phyloP scores from a whole-genome alignment of 2,888 invertebrate species.

The Diaperis boleti region DNA sequence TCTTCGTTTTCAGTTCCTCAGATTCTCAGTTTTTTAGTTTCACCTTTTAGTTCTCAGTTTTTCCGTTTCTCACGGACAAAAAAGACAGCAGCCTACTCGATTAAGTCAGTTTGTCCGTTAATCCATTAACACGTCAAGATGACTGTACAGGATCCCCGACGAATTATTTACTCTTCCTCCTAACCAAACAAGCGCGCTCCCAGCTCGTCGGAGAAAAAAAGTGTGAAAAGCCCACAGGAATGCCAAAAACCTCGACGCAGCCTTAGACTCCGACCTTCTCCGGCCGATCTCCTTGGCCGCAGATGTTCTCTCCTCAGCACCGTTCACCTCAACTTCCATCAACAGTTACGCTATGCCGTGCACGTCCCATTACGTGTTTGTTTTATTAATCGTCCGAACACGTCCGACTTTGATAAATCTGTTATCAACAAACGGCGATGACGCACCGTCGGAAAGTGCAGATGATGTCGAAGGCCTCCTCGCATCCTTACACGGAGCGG shows the following conservation, averaged over 20 bases:
- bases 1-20: no score
- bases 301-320: slow-evolving; percentile 32
- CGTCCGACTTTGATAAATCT: slow-evolving; percentile 10
- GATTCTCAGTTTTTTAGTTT: no score
- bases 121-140: no score
- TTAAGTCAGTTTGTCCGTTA: no score
- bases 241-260: slow-evolving; percentile 26
- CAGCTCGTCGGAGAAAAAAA: neutral
- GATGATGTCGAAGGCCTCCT: no score
- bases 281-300: slow-evolving; percentile 35
- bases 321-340: slow-evolving; percentile 35
- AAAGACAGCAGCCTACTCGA: no score
- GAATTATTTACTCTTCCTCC: no score
- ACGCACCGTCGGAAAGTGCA: neutral
- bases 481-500: no score
- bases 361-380: slow-evolving; percentile 33
- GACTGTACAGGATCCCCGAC: no score
- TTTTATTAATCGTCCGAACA: slow-evolving; percentile 24
- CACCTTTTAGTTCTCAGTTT: no score
- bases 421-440: slow-evolving; percentile 4
- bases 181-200: neutral
- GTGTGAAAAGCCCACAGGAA: slow-evolving; percentile 2
- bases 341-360: slow-evolving; percentile 16
- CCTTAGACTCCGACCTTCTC: slow-evolving; percentile 21
- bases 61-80: no score